Conservation (phyloP, 1,140 invertebrate genomes). For the Oryctes rhinoceros region DNA sequence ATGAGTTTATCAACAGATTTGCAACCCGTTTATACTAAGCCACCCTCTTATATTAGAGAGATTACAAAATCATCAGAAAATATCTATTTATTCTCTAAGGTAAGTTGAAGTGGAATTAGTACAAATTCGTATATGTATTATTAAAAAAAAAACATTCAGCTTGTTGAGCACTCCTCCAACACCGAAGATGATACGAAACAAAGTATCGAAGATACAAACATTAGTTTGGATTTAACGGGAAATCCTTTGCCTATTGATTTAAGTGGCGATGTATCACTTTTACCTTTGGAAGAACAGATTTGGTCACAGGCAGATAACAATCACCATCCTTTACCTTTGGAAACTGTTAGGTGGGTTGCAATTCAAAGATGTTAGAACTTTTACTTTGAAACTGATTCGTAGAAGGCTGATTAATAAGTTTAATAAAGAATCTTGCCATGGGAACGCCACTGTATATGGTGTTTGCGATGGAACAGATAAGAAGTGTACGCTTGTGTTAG, state of each 20-base stretch:
- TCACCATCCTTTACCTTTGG: slow-evolving; percentile 13
- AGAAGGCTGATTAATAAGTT: slow-evolving; percentile 11
- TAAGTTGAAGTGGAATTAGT: background rate
- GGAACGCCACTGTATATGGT: background rate
- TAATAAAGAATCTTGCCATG: background rate
- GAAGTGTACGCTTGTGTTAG: background rate
- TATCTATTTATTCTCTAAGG: slow-evolving; percentile 1
- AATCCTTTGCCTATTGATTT: slow-evolving; percentile 34
- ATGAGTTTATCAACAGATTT: background rate
- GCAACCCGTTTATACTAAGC: background rate
- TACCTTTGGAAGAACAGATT: slow-evolving; percentile 13
- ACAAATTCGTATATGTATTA: no score
- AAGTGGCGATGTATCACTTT: background rate
- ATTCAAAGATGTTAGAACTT: background rate
- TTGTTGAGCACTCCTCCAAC: background rate
- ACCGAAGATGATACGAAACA: background rate
- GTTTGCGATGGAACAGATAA: slow-evolving; percentile 28
- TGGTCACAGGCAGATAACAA: slow-evolving; percentile 7
- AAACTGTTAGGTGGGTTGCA: background rate
- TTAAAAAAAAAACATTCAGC: background rate
- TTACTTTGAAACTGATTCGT: background rate
- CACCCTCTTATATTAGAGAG: background rate
- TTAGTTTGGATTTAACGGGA: slow-evolving; percentile 30
- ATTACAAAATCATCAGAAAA: slow-evolving; percentile 1
- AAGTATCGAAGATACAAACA: background rate